Base-by-base conservation (phyloP, 2,888 invertebrate species). In the Scrobipalpa atriplicella region DNA sequence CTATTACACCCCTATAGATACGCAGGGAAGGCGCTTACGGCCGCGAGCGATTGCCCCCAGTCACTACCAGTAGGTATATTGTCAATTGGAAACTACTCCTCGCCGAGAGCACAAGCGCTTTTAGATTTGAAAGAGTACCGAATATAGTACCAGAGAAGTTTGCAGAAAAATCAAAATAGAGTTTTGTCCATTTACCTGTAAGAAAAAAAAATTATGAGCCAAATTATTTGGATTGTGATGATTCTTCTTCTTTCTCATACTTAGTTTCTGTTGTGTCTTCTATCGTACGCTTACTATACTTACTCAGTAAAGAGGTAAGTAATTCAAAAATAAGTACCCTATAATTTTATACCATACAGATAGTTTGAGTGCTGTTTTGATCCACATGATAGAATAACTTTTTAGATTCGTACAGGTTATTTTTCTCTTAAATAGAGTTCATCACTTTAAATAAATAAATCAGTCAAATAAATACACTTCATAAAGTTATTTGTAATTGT, bases 61-160 rank as follows among this genome's bases (percentile, higher is more conserved):
- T 78, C 81, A 75, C 73, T 78, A 76, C 29, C 41, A 62, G 81
- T 83, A 81, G 82, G 83, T 85, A 86, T 85, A 90, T 89, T 89
- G 88, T 86, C 90, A 89, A 90, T 89, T 87, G 88, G 87, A 88
- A 89, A 87, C 86, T 87, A 85, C 86, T 85, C 84, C 77, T 78
- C 78, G 80, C 78, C 75, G 75, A 77, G 79, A 79, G 81, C 83
- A 78, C 75, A 82, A 85, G 83, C 85, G 83, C 86, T 89, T 88
- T 88, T 87, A 86, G 84, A 87, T 87, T 87, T 84, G 82, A 87
- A 87, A 88, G 85, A 87, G 84, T 84, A 81, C 77, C 76, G 77
- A 69, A 65, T 74, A 69, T 69, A 83, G 86, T 82, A 83, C 76
- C 83, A 38, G 70, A 9, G 0, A 68, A 72, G 10, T 9, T 29